Base-by-base conservation (phyloP, 2,797 vertebrate species). In the Neostethus bicornis region DNA sequence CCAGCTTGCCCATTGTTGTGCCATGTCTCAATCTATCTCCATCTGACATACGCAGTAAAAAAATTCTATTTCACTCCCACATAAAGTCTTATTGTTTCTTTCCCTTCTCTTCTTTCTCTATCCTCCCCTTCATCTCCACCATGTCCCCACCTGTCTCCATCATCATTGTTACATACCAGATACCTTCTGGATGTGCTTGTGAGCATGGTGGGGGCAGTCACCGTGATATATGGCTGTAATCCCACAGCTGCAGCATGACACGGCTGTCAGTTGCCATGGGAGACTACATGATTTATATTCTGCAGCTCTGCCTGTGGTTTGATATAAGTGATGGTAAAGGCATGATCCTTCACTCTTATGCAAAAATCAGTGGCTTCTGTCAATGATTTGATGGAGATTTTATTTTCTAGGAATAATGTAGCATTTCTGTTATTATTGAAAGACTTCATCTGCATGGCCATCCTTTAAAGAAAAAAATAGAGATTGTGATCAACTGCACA, bases 221-320 rank as follows among this genome's bases (percentile, higher is more conserved):
- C 59, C 67, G 68, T 90, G 89, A 91, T 88, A 78, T 80, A 91
- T 85, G 66, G 80, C 67, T 58, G 29, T 64, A 79, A 81, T 86
- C 75, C 79, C 68, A 39, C 58, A 20, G 37, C 73, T 73, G 73
- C 79, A 54, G 61, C 59, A 19, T 66, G 43, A 75, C 67, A 57
- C 24, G 52, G 58, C 61, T 85, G 81, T 87, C 83, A 85, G 84
- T 89, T 88, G 85, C 85, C 77, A 87, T 73, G 76, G 83, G 83
- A 91, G 79, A 90, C 47, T 50, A 69, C 62, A 83, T 88, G 87
- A 91, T 90, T 81, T 84, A 91, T 90, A 67, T 67, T 81, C 59
- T 34, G 37, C 37, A 37, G 49, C 69, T 49, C 57, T 53, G 60
- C 61, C 76, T 75, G 77, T 68, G 74, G 75, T 51, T 26, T 26